Evolutionary conservation across 2,888 invertebrate species (phyloP).

Genomic region (Pardosa pseudoannulata): DNA sequence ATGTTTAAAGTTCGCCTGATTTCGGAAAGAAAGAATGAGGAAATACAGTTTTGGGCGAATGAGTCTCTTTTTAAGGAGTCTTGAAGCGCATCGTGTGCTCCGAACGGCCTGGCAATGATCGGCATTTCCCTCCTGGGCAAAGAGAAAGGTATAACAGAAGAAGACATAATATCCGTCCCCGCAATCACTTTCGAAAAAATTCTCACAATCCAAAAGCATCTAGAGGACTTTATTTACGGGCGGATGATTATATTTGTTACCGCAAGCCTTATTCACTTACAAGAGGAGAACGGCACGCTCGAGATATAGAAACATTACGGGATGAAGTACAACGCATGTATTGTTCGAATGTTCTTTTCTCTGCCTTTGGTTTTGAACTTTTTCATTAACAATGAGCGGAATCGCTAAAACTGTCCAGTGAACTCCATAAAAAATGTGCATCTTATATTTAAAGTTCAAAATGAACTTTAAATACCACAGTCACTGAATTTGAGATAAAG

Average conservation of each 20-base stretch:
- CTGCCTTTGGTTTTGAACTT: too few species aligned
- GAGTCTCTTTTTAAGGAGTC: neutral
- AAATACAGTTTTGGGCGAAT: neutral
- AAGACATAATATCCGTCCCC: neutral
- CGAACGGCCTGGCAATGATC: neutral
- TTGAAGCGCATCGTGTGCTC: neutral
- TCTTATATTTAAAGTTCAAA: too few species aligned
- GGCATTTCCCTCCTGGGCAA: neutral
- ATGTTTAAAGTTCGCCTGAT: neutral
- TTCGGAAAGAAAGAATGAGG: neutral
- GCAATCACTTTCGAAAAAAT: conserved; percentile 6
- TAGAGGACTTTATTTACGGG: neutral
- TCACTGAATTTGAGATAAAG: too few species aligned
- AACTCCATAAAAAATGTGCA: too few species aligned
- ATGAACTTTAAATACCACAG: too few species aligned
- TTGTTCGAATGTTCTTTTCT: too few species aligned
- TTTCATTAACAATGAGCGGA: too few species aligned
- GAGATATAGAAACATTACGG: neutral
- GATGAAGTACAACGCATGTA: neutral
- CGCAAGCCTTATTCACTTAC: neutral
- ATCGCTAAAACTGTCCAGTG: too few species aligned
- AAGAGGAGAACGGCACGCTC: neutral
- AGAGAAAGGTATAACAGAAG: conserved; percentile 7
- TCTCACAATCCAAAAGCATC: neutral
- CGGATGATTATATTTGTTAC: neutral